Percentiles rank a stretch among this genome's conserved stretches.
phyloP scores from a whole-genome alignment of 1,140 invertebrate genomes.

The Drosophila nigromelanica region DNA sequence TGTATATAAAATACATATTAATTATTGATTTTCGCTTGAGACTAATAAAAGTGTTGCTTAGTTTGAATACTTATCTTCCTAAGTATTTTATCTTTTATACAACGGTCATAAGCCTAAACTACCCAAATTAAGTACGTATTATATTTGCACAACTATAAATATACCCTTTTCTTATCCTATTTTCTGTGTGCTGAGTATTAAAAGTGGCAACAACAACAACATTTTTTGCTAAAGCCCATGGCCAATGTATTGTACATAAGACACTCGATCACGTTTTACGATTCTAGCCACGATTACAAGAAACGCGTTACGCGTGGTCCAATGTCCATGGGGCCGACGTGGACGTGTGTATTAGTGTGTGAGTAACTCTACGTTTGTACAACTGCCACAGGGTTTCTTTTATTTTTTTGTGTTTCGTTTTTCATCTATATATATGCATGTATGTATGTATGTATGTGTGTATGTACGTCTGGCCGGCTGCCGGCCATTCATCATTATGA shows the following conservation, averaged over 20 bases:
- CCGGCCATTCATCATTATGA: slow-evolving; percentile 53
- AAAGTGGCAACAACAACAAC: slow-evolving; percentile 53
- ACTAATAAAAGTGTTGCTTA: background rate
- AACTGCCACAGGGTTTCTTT: slow-evolving; percentile 62
- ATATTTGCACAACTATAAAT: background rate
- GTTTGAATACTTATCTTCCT: background rate
- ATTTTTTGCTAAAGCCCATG: slow-evolving; percentile 43
- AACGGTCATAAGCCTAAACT: too few relatives aligned
- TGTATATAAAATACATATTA: too few relatives aligned
- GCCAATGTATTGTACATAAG: slow-evolving; percentile 70
- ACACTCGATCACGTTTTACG: slow-evolving; percentile 81
- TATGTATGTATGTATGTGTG: slow-evolving; percentile 8
- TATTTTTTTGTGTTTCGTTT: slow-evolving; percentile 8
- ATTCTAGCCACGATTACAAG: slow-evolving; percentile 73
- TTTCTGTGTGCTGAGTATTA: slow-evolving; percentile 45
- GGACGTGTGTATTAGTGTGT: slow-evolving; percentile 36
- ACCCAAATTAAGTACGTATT: too few relatives aligned
- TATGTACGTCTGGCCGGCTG: slow-evolving; percentile 13
- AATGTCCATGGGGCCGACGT: slow-evolving; percentile 63
- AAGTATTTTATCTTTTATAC: background rate
- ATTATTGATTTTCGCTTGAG: too few relatives aligned
- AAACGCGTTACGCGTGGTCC: slow-evolving; percentile 76
- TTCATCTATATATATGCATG: slow-evolving; percentile 18
- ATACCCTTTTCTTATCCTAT: slow-evolving; percentile 16
- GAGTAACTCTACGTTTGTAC: slow-evolving; percentile 67